Conservation (phyloP, 2,797 vertebrate genomes). For the Oryzias sinensis region DNA sequence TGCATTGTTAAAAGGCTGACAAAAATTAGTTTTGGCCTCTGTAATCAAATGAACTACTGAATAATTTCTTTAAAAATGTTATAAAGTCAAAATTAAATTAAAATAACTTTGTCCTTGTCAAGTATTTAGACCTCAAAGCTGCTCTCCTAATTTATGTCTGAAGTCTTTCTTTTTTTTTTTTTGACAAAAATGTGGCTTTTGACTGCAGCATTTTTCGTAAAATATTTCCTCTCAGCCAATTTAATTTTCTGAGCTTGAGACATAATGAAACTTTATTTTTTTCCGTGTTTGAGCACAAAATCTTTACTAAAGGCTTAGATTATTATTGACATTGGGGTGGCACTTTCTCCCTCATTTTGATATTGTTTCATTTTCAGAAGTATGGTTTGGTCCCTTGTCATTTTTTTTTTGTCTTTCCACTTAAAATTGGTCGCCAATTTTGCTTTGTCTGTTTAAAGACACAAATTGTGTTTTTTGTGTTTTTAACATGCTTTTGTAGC, state of each 20-base stretch:
- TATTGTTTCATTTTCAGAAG: too few relatives aligned
- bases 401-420: too few relatives aligned
- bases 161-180: background rate
- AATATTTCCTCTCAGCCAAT: constrained; percentile 42
- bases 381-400: too few relatives aligned
- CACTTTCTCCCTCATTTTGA: constrained; percentile 26
- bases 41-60: background rate
- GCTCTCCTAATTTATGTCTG: constrained; percentile 11
- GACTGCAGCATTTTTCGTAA: constrained; percentile 25
- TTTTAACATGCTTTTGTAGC: too few relatives aligned
- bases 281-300: constrained; percentile 28
- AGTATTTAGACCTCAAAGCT: constrained; percentile 2
- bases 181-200: constrained; percentile 21
- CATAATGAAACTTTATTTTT: constrained; percentile 48
- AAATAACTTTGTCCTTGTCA: constrained; percentile 16
- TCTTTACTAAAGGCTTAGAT: constrained; percentile 39
- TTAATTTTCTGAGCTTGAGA: constrained; percentile 36
- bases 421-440: too few relatives aligned
- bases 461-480: too few relatives aligned
- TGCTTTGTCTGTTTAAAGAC: too few relatives aligned
- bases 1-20: too few relatives aligned
- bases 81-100: background rate
- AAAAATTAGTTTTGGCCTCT: background rate
- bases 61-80: background rate
- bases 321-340: constrained; percentile 14